These are phyloP conservation scores for Proteles cristata DNA, from an alignment of 2,113 vertebrate species.

Conservation along the genomic window DNA sequence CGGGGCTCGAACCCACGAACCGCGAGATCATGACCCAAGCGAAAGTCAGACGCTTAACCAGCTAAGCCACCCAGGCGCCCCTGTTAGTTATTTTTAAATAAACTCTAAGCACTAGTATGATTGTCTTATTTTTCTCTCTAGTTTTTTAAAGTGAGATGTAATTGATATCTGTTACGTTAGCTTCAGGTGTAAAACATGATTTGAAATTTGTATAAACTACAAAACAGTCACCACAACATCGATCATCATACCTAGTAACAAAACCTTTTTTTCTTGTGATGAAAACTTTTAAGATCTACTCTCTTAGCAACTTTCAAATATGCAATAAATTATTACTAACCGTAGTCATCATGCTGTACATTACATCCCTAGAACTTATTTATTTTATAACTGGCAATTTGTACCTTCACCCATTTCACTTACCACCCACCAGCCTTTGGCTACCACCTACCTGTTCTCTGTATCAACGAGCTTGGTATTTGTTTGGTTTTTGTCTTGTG, in stretches of 20 bases:
- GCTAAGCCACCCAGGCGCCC: too few relatives aligned
- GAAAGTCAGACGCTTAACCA: too few relatives aligned
- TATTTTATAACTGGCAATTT: background rate
- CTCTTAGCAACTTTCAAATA: background rate
- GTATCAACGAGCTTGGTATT: background rate
- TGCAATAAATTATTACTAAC: background rate
- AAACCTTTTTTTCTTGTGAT: background rate
- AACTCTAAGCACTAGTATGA: background rate
- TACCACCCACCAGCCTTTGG: background rate
- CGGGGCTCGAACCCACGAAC: too few relatives aligned
- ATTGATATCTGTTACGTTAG: background rate
- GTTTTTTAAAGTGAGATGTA: background rate
- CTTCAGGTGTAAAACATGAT: background rate
- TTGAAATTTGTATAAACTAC: background rate
- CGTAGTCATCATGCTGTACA: background rate
- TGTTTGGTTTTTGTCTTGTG: background rate
- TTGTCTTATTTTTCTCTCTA: background rate
- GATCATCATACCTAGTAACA: background rate
- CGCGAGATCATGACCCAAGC: too few relatives aligned
- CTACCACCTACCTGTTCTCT: background rate
- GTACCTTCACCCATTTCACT: background rate
- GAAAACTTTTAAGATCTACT: background rate
- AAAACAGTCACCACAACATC: background rate
- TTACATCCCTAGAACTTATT: background rate
- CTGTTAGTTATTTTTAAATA: conserved; percentile 16